Conservation (phyloP, 2,888 invertebrate species). For the Autographa pulchrina region DNA sequence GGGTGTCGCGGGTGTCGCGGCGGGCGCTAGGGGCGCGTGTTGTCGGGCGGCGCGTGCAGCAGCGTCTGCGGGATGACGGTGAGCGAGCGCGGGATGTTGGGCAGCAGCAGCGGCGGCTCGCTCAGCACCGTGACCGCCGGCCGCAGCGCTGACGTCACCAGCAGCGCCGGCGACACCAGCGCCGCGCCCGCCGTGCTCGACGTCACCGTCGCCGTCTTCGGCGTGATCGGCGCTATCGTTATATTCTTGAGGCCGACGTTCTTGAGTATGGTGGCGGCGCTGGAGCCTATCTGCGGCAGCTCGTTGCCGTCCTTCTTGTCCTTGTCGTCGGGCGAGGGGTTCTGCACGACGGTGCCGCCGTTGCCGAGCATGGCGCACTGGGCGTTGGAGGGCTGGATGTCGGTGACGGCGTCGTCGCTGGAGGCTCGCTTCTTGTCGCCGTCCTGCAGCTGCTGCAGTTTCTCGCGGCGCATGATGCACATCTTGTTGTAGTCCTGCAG, state of each 20-base stretch:
- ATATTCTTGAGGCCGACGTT: conserved; percentile 87
- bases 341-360: conserved; percentile 79
- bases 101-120: conserved; percentile 88
- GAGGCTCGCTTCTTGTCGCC: conserved; percentile 69
- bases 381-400: conserved; percentile 75
- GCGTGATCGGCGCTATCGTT: conserved; percentile 84
- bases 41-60: conserved; percentile 41
- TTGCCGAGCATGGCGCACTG: conserved; percentile 76
- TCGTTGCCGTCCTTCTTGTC: conserved; percentile 71
- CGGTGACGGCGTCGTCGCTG: conserved; percentile 74
- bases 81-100: conserved; percentile 94
- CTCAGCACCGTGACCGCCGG: conserved; percentile 61
- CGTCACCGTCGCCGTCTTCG: conserved; percentile 81
- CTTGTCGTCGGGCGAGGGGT: conserved; percentile 68
- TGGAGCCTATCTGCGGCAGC: conserved; percentile 70
- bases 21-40: conserved; percentile 77
- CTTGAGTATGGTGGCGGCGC: conserved; percentile 84
- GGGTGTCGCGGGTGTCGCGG: conserved; percentile 67
- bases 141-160: conserved; percentile 69
- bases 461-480: conserved; percentile 92
- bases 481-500: conserved; percentile 94
- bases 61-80: conserved; percentile 93
- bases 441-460: conserved; percentile 90
- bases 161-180: conserved; percentile 70
- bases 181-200: conserved; percentile 72